Base-by-base conservation (phyloP, 2,113 vertebrate genomes). In the Phaethornis superciliosus region DNA sequence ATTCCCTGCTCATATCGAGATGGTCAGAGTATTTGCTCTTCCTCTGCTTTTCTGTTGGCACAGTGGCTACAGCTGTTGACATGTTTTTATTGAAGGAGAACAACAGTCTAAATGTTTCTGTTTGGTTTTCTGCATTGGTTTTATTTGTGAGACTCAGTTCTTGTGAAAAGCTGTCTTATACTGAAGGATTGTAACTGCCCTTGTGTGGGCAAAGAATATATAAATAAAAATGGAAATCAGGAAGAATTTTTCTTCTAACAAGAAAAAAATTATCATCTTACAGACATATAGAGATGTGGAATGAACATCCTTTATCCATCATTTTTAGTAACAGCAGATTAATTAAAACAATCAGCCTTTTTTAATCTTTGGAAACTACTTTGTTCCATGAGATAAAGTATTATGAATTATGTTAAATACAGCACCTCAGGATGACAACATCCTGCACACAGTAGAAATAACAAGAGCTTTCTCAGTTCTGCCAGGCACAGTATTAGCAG, bases 321-420 rank as follows among this genome's bases (percentile, higher is more conserved):
- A 65, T 46, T 86, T 86, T 90, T 70, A 67, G 46, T 47, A 86
- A 64, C 33, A 81, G 33, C 42, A 47, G 27, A 54, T 86, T 94
- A 94, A 92, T 92, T 78, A 55, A 94, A 94, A 54, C 24, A 70
- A 33, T 70, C 64, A 68, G 28, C 33, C 46, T 15, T 90, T 94
- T 93, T 81, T 88, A 81, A 81, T 92, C 56, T 86, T 74, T 51
- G 71, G 35, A 80, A 90, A 67, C 19, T 40, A 54, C n/a, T 90
- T 90, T 35, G 69, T 88, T 54, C n/a, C 30, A 6, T 80, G 86
- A 80, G 76, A 77, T 58, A 23, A 23, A 13, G 4, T 63, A 37
- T 60, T 72, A 72, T 51, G 44, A 85, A 88, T 64, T n/a, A 16
- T 47, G 71, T 68, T 72, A 80, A 81, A 63, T 70, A 7, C 33